Evolutionary conservation across 2,888 invertebrate species (phyloP).

Genomic region (Rhorus exstirpatorius): DNA sequence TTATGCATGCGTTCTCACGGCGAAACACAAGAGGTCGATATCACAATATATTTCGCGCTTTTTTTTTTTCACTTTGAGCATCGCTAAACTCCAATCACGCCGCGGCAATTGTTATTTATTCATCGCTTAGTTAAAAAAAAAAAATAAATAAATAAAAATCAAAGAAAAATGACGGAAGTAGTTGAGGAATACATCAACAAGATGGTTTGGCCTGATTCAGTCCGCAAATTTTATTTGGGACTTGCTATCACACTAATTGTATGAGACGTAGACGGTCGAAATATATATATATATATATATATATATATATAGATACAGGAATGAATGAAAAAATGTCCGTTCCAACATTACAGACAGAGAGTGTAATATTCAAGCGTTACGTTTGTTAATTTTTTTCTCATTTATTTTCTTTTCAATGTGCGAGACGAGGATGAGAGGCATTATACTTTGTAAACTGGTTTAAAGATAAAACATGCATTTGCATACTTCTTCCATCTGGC

Average conservation of each 20-base stretch:
- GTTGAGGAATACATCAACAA: constrained; percentile 34
- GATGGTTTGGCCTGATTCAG: constrained; percentile 62
- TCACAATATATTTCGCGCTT: constrained; percentile 72
- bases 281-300: no score
- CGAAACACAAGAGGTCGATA: constrained; percentile 68
- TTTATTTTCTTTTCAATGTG: constrained; percentile 71
- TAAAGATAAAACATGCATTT: constrained; percentile 83
- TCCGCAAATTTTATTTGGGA: constrained; percentile 61
- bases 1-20: constrained; percentile 62
- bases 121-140: constrained; percentile 32
- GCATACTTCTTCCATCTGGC: constrained; percentile 72
- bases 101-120: constrained; percentile 47
- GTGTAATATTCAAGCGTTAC: constrained; percentile 55
- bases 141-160: not conserved
- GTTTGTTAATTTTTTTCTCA: constrained; percentile 43
- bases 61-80: constrained; percentile 69
- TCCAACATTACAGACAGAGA: constrained; percentile 48
- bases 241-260: constrained; percentile 52
- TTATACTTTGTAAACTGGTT: constrained; percentile 82
- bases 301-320: no score
- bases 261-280: constrained; percentile 50
- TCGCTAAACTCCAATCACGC: constrained; percentile 64
- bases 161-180: constrained; percentile 31
- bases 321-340: constrained; percentile 38
- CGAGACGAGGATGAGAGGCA: constrained; percentile 77